phyloP scores from a whole-genome alignment of 35 echinoderm and acorn worm species.

The Acanthaster planci region DNA sequence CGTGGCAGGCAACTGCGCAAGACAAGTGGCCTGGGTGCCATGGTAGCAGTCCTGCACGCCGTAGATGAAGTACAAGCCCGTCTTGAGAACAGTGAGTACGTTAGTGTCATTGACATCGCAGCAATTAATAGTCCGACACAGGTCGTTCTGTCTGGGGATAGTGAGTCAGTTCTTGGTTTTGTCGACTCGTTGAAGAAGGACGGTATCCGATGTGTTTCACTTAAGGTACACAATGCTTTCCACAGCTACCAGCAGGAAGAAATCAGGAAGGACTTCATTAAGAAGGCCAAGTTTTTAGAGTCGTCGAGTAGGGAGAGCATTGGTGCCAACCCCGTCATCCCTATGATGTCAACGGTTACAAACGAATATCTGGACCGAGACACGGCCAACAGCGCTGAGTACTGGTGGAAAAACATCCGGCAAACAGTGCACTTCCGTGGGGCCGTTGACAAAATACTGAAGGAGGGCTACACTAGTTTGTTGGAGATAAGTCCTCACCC shows the following conservation, averaged over 20 bases:
- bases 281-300: constrained; percentile 77
- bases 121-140: constrained; percentile 92
- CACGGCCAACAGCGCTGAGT: constrained; percentile 62
- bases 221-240: constrained; percentile 94
- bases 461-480: constrained; percentile 88
- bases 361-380: constrained; percentile 75
- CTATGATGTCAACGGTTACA: constrained; percentile 87
- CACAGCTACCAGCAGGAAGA: constrained; percentile 97
- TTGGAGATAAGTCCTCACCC: constrained; percentile 91
- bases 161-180: constrained; percentile 68
- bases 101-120: constrained; percentile 88
- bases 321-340: constrained; percentile 61
- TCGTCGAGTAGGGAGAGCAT: constrained; percentile 33
- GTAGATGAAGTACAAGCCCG: constrained; percentile 72
- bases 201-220: constrained; percentile 70
- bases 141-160: constrained; percentile 93
- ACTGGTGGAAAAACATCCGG: constrained; percentile 96
- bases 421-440: constrained; percentile 75
- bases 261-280: constrained; percentile 79
- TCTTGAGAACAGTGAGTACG: constrained; percentile 83
- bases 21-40: constrained; percentile 82
- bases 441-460: constrained; percentile 73
- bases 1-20: constrained; percentile 85
- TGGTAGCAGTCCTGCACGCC: constrained; percentile 90
- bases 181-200: constrained; percentile 60